Percentiles rank a stretch among this genome's conserved stretches.
Conservation (phyloP, 2,113 vertebrate genomes). For the Piprites chloris region DNA sequence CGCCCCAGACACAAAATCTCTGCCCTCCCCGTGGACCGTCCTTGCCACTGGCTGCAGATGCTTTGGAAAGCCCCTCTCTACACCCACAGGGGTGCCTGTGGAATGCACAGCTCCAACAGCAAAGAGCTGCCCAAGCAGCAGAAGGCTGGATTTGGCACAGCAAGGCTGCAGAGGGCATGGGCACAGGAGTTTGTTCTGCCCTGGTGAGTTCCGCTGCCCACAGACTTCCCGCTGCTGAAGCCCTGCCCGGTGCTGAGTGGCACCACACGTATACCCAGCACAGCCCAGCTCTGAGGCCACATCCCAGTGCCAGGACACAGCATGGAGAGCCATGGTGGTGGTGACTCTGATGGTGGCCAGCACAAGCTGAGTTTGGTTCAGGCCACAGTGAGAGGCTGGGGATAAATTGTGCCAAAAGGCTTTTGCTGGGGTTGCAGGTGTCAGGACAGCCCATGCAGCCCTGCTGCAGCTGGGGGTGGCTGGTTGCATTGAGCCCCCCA, state of each 20-base stretch:
- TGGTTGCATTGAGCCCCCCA: fast-evolving
- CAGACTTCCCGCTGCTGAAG: fast-evolving
- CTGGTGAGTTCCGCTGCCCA: fast-evolving
- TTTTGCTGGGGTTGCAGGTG: neutral
- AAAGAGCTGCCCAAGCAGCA: neutral
- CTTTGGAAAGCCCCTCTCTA: neutral
- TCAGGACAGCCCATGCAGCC: neutral
- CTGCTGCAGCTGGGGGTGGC: neutral
- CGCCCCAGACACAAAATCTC: neutral
- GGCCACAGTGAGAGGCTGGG: neutral
- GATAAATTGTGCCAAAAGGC: neutral
- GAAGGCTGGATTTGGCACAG: neutral
- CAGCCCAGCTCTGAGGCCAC: fast-evolving
- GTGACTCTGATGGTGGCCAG: neutral
- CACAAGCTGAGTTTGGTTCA: neutral
- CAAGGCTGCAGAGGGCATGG: fast-evolving
- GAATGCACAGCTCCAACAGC: neutral
- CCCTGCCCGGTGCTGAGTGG: neutral
- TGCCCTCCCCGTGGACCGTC: neutral
- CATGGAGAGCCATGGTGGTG: fast-evolving
- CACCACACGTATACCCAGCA: fast-evolving
- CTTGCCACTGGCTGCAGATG: neutral
- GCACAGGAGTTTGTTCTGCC: neutral
- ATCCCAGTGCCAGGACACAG: fast-evolving
- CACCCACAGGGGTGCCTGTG: fast-evolving